Conservation (phyloP, 2,888 invertebrate genomes). For the Phyllotreta striolata region DNA sequence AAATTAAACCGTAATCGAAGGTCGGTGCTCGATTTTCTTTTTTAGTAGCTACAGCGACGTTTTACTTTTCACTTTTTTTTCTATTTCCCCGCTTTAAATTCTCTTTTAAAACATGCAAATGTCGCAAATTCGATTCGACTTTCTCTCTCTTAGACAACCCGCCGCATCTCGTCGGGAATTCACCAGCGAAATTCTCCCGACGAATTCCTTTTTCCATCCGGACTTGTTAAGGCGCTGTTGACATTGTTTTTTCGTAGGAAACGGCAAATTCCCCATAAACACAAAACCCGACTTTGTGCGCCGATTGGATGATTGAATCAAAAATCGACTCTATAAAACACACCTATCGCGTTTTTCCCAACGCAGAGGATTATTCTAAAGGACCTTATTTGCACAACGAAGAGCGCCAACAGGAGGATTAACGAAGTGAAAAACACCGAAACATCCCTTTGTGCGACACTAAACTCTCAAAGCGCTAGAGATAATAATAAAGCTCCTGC, state of each 20-base stretch:
- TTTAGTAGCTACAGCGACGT: too few relatives aligned
- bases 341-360: neutral
- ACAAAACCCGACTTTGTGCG: conserved; percentile 12
- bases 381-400: neutral
- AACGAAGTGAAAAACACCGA: neutral
- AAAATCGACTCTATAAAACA: neutral
- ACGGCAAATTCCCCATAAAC: conserved; percentile 23
- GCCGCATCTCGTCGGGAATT: conserved; percentile 21
- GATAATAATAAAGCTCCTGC: neutral
- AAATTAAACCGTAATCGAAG: too few relatives aligned
- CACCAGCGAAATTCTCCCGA: conserved; percentile 4
- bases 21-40: too few relatives aligned
- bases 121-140: conserved; percentile 14
- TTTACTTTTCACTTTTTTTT: too few relatives aligned
- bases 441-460: neutral
- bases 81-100: neutral
- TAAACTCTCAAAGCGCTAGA: neutral
- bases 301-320: neutral
- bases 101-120: conserved; percentile 16
- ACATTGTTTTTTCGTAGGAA: conserved; percentile 25
- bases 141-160: conserved; percentile 4
- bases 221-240: conserved; percentile 25
- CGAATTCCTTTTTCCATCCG: conserved; percentile 10
- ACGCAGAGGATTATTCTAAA: too few relatives aligned
- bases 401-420: neutral